Conservation (phyloP, 1,140 invertebrate genomes). For the Lordiphosa mommai region DNA sequence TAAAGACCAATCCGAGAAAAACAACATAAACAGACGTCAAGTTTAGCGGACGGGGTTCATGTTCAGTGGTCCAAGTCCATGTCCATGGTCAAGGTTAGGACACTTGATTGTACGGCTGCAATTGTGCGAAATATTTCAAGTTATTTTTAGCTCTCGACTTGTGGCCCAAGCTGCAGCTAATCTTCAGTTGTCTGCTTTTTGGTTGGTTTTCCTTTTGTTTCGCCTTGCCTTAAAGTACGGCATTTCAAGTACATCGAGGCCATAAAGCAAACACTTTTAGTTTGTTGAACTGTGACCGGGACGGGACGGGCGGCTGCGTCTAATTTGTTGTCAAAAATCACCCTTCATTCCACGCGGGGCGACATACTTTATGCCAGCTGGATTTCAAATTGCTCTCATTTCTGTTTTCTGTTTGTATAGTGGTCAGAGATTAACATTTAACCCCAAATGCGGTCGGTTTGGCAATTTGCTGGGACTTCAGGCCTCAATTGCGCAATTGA, state of each 20-base stretch:
- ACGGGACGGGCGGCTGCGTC: slow-evolving; percentile 21
- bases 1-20: slow-evolving; percentile 24
- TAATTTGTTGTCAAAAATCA: slow-evolving; percentile 60
- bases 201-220: slow-evolving; percentile 52
- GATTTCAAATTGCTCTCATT: slow-evolving; percentile 24
- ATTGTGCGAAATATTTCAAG: slow-evolving; percentile 56
- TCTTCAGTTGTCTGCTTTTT: slow-evolving; percentile 62
- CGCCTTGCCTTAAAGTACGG: slow-evolving; percentile 9
- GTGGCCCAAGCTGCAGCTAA: slow-evolving; percentile 57
- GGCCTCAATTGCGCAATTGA: background rate
- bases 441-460: too few species aligned
- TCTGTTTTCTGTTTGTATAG: slow-evolving; percentile 10
- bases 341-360: background rate
- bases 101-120: slow-evolving; percentile 64
- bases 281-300: slow-evolving; percentile 69
- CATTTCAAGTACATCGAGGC: slow-evolving; percentile 47
- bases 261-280: slow-evolving; percentile 76
- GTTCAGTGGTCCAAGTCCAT: slow-evolving; percentile 27
- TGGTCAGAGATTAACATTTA: background rate
- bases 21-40: slow-evolving; percentile 14
- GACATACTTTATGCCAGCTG: slow-evolving; percentile 37
- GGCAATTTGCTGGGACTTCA: background rate
- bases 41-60: slow-evolving; percentile 24
- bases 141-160: slow-evolving; percentile 65
- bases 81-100: slow-evolving; percentile 63